Conservation (phyloP, 2,113 vertebrate genomes). For the Acanthisitta chloris region DNA sequence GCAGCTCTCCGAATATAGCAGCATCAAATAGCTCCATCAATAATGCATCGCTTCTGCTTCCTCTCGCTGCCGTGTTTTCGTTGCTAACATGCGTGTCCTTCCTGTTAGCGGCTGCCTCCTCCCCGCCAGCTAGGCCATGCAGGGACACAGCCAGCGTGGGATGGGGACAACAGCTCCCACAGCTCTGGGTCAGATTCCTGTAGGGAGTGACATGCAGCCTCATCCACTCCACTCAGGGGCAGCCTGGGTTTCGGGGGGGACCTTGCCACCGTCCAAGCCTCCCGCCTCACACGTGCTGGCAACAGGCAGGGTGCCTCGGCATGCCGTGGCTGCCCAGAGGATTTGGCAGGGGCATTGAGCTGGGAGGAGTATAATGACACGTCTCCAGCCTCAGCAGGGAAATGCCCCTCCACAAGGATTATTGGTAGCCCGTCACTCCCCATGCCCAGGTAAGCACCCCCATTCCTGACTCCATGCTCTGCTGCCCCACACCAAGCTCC, state of each 20-base stretch:
- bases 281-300: neutral
- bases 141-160: neutral
- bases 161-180: accelerated
- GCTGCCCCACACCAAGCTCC: accelerated
- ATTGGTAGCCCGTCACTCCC: neutral
- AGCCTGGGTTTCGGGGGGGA: neutral
- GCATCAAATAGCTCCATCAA: conserved; percentile 65
- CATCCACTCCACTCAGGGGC: accelerated
- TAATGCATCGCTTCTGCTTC: conserved; percentile 61
- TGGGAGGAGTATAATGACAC: neutral
- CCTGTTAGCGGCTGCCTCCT: conserved; percentile 11
- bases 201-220: accelerated
- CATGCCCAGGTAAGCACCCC: accelerated
- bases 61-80: conserved; percentile 42
- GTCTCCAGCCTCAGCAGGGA: neutral
- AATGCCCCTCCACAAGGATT: neutral
- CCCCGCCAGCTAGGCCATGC: conserved; percentile 26
- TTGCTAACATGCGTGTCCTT: conserved; percentile 53
- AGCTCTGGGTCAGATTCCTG: neutral
- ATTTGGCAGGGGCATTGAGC: neutral
- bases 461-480: neutral
- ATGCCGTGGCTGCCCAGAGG: neutral
- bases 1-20: conserved; percentile 50
- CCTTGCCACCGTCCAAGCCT: accelerated
- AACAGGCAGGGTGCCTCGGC: neutral